phyloP scores from a whole-genome alignment of 2,797 vertebrate species.

The Sebastes goodei region DNA sequence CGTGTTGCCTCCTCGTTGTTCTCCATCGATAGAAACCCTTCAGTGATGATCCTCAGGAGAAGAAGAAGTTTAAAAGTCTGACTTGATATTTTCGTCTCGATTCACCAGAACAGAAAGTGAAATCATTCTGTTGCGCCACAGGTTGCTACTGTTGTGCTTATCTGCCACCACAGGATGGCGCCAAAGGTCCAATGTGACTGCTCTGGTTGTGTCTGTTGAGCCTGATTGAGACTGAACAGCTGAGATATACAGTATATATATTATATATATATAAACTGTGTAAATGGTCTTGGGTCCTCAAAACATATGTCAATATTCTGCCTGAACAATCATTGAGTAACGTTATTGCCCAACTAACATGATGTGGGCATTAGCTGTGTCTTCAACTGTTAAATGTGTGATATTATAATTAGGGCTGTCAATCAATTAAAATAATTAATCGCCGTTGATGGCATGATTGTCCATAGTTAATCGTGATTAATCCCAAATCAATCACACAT shows the following conservation, averaged over 20 bases:
- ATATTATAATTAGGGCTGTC: too few relatives aligned
- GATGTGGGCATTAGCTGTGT: too few relatives aligned
- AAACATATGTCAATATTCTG: too few relatives aligned
- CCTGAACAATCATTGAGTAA: too few relatives aligned
- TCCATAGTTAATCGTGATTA: too few relatives aligned
- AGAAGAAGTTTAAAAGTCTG: accelerated
- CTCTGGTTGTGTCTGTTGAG: background rate
- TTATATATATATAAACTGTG: background rate
- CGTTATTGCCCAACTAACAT: too few relatives aligned
- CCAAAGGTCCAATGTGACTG: background rate
- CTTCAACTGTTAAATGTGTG: too few relatives aligned
- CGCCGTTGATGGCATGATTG: too few relatives aligned
- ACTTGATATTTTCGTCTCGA: background rate
- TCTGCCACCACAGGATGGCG: background rate
- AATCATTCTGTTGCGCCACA: background rate
- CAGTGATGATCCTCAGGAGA: background rate
- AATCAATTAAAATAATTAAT: too few relatives aligned
- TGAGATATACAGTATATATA: background rate
- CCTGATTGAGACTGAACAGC: too few relatives aligned
- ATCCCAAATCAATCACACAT: too few relatives aligned
- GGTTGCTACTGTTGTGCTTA: background rate
- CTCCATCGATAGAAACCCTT: constrained; percentile 31
- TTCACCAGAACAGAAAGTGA: constrained; percentile 66
- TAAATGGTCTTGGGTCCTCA: background rate
- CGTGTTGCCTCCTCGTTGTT: constrained; percentile 22